These are phyloP conservation scores for Drosophila antonietae DNA, from an alignment of 2,888 invertebrate genomes.

Conservation along the genomic window DNA sequence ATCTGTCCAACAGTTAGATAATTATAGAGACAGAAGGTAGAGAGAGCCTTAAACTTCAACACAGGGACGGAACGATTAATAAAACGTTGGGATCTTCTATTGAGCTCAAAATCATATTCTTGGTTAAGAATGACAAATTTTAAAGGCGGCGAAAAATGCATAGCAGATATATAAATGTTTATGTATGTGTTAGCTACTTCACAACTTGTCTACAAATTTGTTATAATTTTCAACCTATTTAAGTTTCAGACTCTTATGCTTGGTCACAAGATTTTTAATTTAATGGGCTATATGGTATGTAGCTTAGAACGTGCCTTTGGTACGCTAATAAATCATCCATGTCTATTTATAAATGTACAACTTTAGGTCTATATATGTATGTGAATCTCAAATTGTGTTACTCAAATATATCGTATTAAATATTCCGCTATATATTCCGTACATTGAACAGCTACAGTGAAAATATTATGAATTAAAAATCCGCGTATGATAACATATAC, in stretches of 20 bases:
- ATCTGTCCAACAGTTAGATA: slow-evolving; percentile 3
- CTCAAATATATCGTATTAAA: slow-evolving; percentile 10
- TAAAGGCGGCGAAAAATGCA: slow-evolving; percentile 2
- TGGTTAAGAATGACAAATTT: slow-evolving; percentile 1
- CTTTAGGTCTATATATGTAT: slow-evolving; percentile 22
- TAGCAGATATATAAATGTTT: not conserved
- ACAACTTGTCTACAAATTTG: slow-evolving; percentile 32
- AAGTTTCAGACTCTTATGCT: slow-evolving; percentile 77
- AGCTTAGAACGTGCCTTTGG: slow-evolving; percentile 42
- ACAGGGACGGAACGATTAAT: slow-evolving; percentile 50
- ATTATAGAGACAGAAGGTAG: not conserved
- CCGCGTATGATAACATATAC: slow-evolving; percentile 14
- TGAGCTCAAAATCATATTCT: slow-evolving; percentile 2
- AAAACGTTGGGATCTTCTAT: slow-evolving; percentile 51
- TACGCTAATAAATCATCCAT: slow-evolving; percentile 18
- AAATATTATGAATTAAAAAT: slow-evolving; percentile 2
- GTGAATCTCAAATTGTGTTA: slow-evolving; percentile 29
- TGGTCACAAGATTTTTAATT: slow-evolving; percentile 69
- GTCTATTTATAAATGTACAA: slow-evolving; percentile 47
- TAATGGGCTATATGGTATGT: slow-evolving; percentile 26
- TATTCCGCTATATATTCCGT: slow-evolving; percentile 16
- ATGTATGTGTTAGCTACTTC: slow-evolving; percentile 6
- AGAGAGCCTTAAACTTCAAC: slow-evolving; percentile 33
- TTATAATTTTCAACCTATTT: slow-evolving; percentile 64
- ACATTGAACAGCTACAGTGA: slow-evolving; percentile 12